Evolutionary conservation across 2,797 vertebrate genomes (phyloP), one percentile per base, ranked within the genome.

Genomic region (Borostomias antarcticus): DNA sequence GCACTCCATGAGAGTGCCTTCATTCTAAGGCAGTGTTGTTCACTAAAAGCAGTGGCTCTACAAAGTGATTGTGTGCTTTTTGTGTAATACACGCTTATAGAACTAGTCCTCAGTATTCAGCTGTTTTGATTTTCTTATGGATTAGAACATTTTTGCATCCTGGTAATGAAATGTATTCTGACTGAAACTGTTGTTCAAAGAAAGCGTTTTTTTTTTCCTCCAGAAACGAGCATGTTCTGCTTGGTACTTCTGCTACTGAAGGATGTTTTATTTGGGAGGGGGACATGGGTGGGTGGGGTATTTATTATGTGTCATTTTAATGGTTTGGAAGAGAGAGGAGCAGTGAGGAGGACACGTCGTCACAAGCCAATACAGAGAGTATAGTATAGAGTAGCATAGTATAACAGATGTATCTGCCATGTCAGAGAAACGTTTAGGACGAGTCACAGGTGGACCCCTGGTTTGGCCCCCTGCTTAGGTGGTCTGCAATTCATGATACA

Each of bases 251-350:
- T 85, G 58, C 77, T 56, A 69, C 63, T 69, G 64, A 74, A 76
- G 69, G 79, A 76, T 70, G 69, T 51, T 80, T 78, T 59, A 43
- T 74, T 58, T 19, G 69, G 35, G 23, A 58, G 72, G 62, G 62
- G 74, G 71, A 73, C n/a, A n/a, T n/a, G n/a, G n/a, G n/a, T n/a
- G 84, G 79, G 73, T 47, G 70, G 80, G 86, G 69, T 91, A 89
- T 92, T 92, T 91, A 93, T 92, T 90, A 75, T 77, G 78, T 79
- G 58, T 80, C 73, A 52, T 73, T 21, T 70, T 32, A 64, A 47
- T 68, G 63, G 37, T 73, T 58, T 48, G 48, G 15, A n/a, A 52
- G 58, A 45, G 56, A 58, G 33, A n/a, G n/a, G n/a, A n/a, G n/a
- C n/a, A n/a, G n/a, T n/a, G n/a, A 2, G 21, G 3, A 40, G 3